Base-by-base conservation (phyloP, 2,113 vertebrate species). In the Limnothrissa miodon region DNA sequence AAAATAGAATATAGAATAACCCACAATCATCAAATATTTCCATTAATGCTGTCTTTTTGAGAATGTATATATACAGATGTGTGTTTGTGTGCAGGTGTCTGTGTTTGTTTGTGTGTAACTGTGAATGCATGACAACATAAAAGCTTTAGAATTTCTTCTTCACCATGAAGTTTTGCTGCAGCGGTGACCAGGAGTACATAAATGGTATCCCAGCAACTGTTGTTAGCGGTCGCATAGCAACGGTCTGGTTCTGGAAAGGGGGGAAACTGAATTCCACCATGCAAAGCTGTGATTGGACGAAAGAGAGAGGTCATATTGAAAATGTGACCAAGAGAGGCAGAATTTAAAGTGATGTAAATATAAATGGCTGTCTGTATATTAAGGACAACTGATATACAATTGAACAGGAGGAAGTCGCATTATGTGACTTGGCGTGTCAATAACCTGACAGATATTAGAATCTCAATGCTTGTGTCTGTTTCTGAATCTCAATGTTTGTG, bases 131-230 rank as follows among this genome's bases (percentile, higher is more conserved):
- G 33, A 74, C 66, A 74, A 66, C 45, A 74, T 17, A 74, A 66
- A 66, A 25, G 59, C n/a, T 74, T 36, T 74, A 36, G 66, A 74
- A 66, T 78, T 36, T 59, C 81, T 80, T 25, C 92, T 93, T 0
- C 95, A 99, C 98, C 98, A 99, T 99, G 90, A 99, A 99, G 92
- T 99, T 99, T 93, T 99, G 96, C 93, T 99, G 98, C 84, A 99
- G 96, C 39, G 98, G 97, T 0, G 98, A 98, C 98, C 98, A 99
- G 78, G 98, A 98, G 88, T 99, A 98, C 98, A 99, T 99, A 88
- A 99, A 98, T 83, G 98, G 98, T 90, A 99, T 97, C 90, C 97
- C 94, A 0, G 98, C 96, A 90, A 99, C 97, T 0, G 97, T 98
- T 86, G 98, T 98, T 88, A 99, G 91, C 2, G 97, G 96, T 86